Percentiles rank a stretch among this genome's conserved stretches.
Evolutionary conservation across 2,797 vertebrate genomes (phyloP).

Genomic region (Harpagifer antarcticus): DNA sequence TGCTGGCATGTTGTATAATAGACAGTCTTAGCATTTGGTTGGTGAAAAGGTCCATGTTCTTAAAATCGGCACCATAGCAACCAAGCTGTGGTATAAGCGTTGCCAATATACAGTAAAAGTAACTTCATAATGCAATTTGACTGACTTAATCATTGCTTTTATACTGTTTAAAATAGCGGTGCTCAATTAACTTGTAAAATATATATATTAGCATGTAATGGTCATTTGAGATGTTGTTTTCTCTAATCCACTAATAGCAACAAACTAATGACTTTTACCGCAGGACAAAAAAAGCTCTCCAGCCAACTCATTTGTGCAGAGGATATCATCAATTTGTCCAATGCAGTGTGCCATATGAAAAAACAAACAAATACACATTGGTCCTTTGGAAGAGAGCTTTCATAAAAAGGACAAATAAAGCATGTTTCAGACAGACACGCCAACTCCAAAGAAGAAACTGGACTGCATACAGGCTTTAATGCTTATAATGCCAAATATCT

Average conservation of each 20-base stretch:
- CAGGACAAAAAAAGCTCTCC: neutral
- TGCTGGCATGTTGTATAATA: slow-evolving; percentile 66
- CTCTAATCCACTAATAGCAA: slow-evolving; percentile 5
- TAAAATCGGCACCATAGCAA: slow-evolving; percentile 74
- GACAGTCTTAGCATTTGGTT: slow-evolving; percentile 66
- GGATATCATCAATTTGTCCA: slow-evolving; percentile 10
- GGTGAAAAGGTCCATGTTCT: slow-evolving; percentile 62
- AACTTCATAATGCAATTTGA: slow-evolving; percentile 43
- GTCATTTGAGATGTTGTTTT: neutral
- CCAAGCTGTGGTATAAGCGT: slow-evolving; percentile 64
- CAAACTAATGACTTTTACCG: neutral
- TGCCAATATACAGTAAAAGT: slow-evolving; percentile 66
- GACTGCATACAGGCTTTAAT: neutral
- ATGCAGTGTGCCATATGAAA: slow-evolving; percentile 5
- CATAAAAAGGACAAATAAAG: slow-evolving; percentile 6
- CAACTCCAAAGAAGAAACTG: neutral
- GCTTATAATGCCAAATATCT: slow-evolving; percentile 5
- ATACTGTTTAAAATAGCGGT: neutral
- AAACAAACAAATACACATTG: slow-evolving; percentile 10
- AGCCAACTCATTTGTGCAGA: slow-evolving; percentile 2
- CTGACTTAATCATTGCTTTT: neutral
- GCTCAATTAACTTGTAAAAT: neutral
- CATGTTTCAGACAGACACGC: neutral
- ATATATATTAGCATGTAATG: neutral
- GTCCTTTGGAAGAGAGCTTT: slow-evolving; percentile 1